Evolutionary conservation across 2,888 invertebrate species (phyloP), one percentile per base, ranked within the genome.

Genomic region (Nineta flava): DNA sequence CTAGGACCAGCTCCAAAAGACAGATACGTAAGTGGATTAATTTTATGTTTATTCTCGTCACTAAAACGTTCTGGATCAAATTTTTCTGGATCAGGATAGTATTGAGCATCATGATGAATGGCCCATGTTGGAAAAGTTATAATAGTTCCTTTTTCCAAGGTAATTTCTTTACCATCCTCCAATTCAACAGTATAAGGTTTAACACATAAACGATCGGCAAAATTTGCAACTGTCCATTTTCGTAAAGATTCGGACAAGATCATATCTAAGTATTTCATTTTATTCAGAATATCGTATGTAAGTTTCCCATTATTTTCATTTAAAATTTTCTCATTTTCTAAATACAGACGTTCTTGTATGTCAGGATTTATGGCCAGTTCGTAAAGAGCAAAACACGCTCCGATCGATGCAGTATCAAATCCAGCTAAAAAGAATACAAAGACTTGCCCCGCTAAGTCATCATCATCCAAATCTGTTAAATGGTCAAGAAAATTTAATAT

Each of bases 361-460:
- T 79, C 76, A 15, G 72, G 70, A 61, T 79, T 71, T 3, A 72
- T 50, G 31, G 76, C 75, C 19, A 81, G 57, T 59, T 79, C 79
- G 42, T 77, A 69, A 0, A 74, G 61, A 0, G 71, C 57, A 52
- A 79, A 77, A 1, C 66, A 67, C 57, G 73, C 63, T 6, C 66
- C 57, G 50, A 67, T 66, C 0, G 73, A 67, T 0, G 67, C 65
- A 1, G 70, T 65, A 46, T 74, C 73, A 53, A 70, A 73, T 2
- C 74, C 75, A 21, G 70, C 74, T 2, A 73, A 60, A 60, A 72
- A 72, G 63, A 74, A 74, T 2, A 72, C 55, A 2, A 73, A 52
- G 15, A 70, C 71, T 61, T 79, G 78, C 0, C 77, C 74, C 1
- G 74, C 70, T 10, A 79, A 65, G 49, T 77, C 76, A 1, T 70